Evolutionary conservation across 2,113 vertebrate species (phyloP).

Genomic region (Stomatorhinus ivindoensis): DNA sequence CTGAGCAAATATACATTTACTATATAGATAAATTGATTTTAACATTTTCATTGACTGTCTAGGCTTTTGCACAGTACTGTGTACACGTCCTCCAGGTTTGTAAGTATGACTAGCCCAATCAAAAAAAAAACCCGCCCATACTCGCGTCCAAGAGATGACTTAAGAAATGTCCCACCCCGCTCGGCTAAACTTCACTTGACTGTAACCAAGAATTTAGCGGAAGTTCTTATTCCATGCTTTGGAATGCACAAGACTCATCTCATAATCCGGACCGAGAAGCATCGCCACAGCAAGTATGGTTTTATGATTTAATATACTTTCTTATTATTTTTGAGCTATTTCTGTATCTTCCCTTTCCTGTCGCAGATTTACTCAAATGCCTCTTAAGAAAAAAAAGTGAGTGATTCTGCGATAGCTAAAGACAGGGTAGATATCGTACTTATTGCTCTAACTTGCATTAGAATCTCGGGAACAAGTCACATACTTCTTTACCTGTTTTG

Average conservation of each 20-base stretch:
- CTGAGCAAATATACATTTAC: neutral
- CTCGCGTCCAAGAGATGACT: conserved; percentile 17
- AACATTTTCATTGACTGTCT: neutral
- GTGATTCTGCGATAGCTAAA: neutral
- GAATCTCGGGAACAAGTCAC: neutral
- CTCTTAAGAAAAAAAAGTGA: neutral
- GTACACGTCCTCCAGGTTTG: neutral
- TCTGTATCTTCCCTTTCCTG: neutral
- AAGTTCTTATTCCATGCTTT: conserved; percentile 35
- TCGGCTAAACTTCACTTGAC: conserved; percentile 20
- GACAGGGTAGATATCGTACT: neutral
- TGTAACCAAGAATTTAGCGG: conserved; percentile 22
- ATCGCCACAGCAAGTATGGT: neutral
- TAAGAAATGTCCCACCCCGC: conserved; percentile 40
- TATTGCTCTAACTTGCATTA: neutral
- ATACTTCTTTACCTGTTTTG: neutral
- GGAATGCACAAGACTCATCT: conserved; percentile 34
- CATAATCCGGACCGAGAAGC: neutral
- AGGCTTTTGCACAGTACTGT: neutral
- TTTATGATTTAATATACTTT: neutral
- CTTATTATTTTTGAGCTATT: neutral
- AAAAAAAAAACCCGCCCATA: conserved; percentile 41
- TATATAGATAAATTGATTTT: neutral
- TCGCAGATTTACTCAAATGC: neutral
- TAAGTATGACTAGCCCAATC: neutral